A percentile compares a stretch with the other conserved stretches of the same genome.
phyloP scores from a whole-genome alignment of 1,140 invertebrate genomes.

The Wasmannia auropunctata region DNA sequence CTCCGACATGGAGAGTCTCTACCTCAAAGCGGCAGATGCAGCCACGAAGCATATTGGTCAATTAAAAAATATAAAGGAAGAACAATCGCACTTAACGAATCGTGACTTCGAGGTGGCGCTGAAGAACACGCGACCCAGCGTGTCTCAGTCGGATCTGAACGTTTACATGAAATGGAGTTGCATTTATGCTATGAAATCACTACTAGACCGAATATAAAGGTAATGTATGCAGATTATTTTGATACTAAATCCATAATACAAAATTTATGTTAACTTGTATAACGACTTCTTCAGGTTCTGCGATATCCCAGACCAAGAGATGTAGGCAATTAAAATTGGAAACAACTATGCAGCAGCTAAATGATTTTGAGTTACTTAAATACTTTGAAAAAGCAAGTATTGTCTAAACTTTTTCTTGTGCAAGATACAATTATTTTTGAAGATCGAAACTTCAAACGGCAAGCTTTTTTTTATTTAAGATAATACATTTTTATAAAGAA shows the following conservation, averaged over 20 bases:
- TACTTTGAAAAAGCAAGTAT: slow-evolving; percentile 84
- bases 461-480: neutral
- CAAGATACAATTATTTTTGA: neutral
- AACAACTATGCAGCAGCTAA: slow-evolving; percentile 88
- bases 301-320: slow-evolving; percentile 94
- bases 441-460: neutral
- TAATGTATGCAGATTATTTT: slow-evolving; percentile 69
- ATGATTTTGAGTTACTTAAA: slow-evolving; percentile 87
- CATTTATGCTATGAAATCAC: too few species aligned
- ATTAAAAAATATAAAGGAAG: slow-evolving; percentile 89
- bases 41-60: slow-evolving; percentile 90
- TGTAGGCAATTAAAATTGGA: slow-evolving; percentile 92
- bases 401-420: slow-evolving; percentile 10
- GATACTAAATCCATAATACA: slow-evolving; percentile 28
- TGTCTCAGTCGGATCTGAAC: slow-evolving; percentile 92
- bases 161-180: slow-evolving; percentile 95
- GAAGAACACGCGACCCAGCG: slow-evolving; percentile 92
- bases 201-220: too few species aligned
- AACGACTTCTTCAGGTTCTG: slow-evolving; percentile 86
- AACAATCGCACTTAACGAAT: slow-evolving; percentile 91
- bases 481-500: neutral
- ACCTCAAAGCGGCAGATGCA: slow-evolving; percentile 96
- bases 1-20: slow-evolving; percentile 96
- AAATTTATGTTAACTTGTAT: slow-evolving; percentile 46
- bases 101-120: slow-evolving; percentile 93